A percentile compares a stretch with the other conserved stretches of the same genome.
These are phyloP conservation scores for Australoheros scitulus DNA, from an alignment of 2,113 vertebrate species.

Conservation along the genomic window DNA sequence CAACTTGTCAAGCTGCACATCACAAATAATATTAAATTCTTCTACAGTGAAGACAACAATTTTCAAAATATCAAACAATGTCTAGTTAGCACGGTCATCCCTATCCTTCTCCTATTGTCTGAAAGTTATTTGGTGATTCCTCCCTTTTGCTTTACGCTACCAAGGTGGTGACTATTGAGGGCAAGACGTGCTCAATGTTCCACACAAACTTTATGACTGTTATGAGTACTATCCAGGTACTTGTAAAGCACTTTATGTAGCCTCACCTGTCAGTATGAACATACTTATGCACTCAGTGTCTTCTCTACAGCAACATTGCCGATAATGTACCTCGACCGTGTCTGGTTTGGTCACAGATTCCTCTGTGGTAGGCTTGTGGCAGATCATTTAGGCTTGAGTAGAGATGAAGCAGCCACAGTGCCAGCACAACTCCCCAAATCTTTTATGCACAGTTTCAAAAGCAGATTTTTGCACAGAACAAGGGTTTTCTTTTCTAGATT, in stretches of 20 bases:
- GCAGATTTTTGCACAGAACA: not conserved
- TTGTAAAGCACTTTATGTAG: not conserved
- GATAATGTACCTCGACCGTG: not conserved
- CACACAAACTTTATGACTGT: not conserved
- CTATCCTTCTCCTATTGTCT: not conserved
- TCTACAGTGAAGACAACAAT: not conserved
- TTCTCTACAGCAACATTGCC: not conserved
- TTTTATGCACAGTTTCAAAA: not conserved
- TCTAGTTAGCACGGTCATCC: not conserved
- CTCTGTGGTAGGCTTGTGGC: not conserved
- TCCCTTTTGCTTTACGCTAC: fast-evolving
- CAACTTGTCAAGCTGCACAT: not conserved
- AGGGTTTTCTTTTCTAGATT: not conserved
- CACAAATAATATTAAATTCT: not conserved
- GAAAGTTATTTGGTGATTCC: not conserved
- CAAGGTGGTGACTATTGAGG: fast-evolving
- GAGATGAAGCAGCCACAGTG: not conserved
- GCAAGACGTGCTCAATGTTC: too few relatives aligned
- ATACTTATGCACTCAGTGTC: not conserved
- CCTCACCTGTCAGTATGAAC: not conserved
- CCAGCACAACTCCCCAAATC: not conserved
- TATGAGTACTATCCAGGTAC: not conserved
- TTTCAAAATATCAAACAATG: not conserved
- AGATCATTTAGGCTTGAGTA: not conserved
- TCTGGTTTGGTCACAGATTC: too few relatives aligned